phyloP scores from a whole-genome alignment of 2,113 vertebrate species.

The Dendrocopos noguchii region DNA sequence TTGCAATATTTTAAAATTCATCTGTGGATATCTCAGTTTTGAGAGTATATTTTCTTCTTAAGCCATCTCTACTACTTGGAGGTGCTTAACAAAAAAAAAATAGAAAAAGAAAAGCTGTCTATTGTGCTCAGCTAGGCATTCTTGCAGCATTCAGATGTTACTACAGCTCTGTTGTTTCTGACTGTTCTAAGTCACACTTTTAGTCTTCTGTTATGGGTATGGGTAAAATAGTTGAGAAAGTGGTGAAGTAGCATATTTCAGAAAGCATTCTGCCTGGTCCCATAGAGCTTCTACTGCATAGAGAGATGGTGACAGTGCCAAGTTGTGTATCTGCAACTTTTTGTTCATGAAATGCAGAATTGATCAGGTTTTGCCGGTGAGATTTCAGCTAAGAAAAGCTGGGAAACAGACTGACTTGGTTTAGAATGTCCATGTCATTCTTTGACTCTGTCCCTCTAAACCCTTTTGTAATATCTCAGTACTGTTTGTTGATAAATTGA shows the following conservation, averaged over 20 bases:
- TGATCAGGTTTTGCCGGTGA: slow-evolving; percentile 5
- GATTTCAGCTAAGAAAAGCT: slow-evolving; percentile 9
- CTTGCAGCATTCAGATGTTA: not conserved
- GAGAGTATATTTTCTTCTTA: slow-evolving; percentile 30
- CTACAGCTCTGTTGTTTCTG: not conserved
- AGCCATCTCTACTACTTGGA: not conserved
- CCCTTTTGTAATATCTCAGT: not conserved
- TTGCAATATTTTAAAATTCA: slow-evolving; percentile 39
- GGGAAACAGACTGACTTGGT: not conserved
- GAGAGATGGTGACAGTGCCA: not conserved
- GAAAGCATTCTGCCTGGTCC: not conserved
- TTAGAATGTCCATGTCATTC: not conserved
- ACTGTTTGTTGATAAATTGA: not conserved
- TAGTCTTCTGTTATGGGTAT: not conserved
- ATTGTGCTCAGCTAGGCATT: not conserved
- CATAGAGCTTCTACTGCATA: not conserved
- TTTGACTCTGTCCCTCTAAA: not conserved
- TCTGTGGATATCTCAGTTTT: slow-evolving; percentile 28
- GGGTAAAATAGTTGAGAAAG: not conserved
- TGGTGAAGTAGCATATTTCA: slow-evolving; percentile 3
- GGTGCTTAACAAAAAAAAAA: not conserved
- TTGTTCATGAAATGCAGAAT: not conserved
- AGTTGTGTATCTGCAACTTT: not conserved
- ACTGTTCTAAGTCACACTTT: not conserved
- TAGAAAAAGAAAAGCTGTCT: not conserved